Conservation (phyloP, 1,140 invertebrate genomes). For the Pemphigus obesinymphae region DNA sequence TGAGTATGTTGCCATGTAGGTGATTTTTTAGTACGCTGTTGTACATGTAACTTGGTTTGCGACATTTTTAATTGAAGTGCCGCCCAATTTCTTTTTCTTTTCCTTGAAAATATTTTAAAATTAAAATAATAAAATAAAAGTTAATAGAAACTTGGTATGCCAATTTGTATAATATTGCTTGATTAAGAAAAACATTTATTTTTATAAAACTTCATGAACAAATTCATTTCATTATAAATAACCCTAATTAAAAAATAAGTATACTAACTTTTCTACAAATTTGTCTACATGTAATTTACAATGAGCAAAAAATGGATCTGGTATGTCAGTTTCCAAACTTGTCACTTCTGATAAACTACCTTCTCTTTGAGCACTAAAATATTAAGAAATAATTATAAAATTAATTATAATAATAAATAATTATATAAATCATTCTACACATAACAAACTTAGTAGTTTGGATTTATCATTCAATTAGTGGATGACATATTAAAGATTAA, state of each 20-base stretch:
- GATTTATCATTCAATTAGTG: too few relatives aligned
- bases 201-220: too few relatives aligned
- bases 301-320: conserved; percentile 95
- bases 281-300: conserved; percentile 89
- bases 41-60: conserved; percentile 59
- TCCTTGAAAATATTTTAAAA: conserved; percentile 46
- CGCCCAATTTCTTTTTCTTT: conserved; percentile 79
- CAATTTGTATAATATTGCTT: too few relatives aligned
- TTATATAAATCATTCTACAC: not conserved
- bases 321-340: conserved; percentile 87
- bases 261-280: conserved; percentile 59
- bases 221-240: not conserved
- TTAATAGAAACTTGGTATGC: too few relatives aligned
- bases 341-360: conserved; percentile 89
- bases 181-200: too few relatives aligned
- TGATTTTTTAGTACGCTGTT: conserved; percentile 55
- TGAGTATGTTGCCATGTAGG: conserved; percentile 70
- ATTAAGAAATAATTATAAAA: conserved; percentile 49
- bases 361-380: conserved; percentile 82
- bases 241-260: not conserved
- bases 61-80: conserved; percentile 77
- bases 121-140: too few relatives aligned
- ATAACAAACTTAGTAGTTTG: too few relatives aligned
- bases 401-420: conserved; percentile 5
- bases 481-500: too few relatives aligned